Conservation (phyloP, 1,140 invertebrate genomes). For the Lordiphosa stackelbergi region DNA sequence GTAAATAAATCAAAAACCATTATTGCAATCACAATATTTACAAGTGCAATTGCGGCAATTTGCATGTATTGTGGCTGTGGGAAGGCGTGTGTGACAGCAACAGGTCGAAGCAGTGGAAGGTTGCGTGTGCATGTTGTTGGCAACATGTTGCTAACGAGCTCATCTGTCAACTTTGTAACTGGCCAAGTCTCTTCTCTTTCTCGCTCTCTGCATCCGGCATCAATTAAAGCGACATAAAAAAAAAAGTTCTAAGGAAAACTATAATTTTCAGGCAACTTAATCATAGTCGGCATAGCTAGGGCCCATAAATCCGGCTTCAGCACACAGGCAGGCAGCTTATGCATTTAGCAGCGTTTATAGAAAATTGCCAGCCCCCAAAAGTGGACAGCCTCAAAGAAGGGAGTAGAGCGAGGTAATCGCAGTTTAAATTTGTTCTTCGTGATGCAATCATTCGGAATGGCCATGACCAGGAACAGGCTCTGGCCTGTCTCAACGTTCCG, state of each 20-base stretch:
- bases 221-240: conserved; percentile 70
- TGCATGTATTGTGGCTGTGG: conserved; percentile 10
- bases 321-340: conserved; percentile 14
- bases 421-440: conserved; percentile 74
- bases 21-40: conserved; percentile 63
- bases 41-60: conserved; percentile 41
- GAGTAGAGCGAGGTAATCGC: conserved; percentile 54
- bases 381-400: conserved; percentile 36
- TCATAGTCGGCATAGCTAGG: conserved; percentile 63
- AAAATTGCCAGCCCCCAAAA: conserved; percentile 60
- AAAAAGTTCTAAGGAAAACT: conserved; percentile 60
- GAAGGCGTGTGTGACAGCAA: no score
- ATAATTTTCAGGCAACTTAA: conserved; percentile 68
- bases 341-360: conserved; percentile 70
- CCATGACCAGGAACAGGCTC: conserved; percentile 20
- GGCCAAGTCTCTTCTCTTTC: conserved; percentile 1
- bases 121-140: conserved; percentile 1
- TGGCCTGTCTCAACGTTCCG: conserved; percentile 10
- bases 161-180: conserved; percentile 50
- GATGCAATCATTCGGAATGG: conserved; percentile 72
- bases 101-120: conserved; percentile 1
- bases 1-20: conserved; percentile 53
- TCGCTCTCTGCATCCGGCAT: conserved; percentile 49
- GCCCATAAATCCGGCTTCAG: conserved; percentile 41
- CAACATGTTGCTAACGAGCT: conserved; percentile 60